Evolutionary conservation across 1,140 invertebrate genomes (phyloP), one percentile per base, ranked within the genome.

Genomic region (Dendrolimus punctatus): DNA sequence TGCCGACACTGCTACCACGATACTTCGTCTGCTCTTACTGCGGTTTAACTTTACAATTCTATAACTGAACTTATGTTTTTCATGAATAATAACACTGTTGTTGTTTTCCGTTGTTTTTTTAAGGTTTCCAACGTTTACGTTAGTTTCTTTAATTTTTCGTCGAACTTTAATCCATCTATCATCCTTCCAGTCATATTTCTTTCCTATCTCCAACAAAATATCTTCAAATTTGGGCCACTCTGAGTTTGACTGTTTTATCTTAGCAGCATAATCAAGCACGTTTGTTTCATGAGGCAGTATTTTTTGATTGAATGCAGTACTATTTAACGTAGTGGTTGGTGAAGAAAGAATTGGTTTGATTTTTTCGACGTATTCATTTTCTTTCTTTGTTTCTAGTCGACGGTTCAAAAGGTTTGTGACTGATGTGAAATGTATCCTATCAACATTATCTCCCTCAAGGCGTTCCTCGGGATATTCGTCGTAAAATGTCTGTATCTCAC

Each of bases 101-200:
- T 70, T 57, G 55, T 60, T 49, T 39, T 55, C 50, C 9, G 43
- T 38, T 47, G 58, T 49, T 38, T 57, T 39, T 40, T 64, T 62
- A 9, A 38, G 44, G 8, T 37, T 8, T 5, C 6, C 38, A 37
- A n/a, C 37, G 40, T 10, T 10, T 5, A 41, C 8, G 40, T 37
- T 53, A 42, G 40, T 23, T 37, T 55, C 46, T 55, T 72, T 71
- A 23, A 62, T 41, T 70, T 82, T 80, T 50, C 57, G 64, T 63
- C 76, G 83, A 7, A 85, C 70, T 76, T 83, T 83, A 44, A 83
- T 79, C 82, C 82, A 85, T 61, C 80, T 61, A 47, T 85, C 82
- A 51, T 80, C 83, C 68, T 83, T 83, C 80, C 80, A 83, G 51
- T 85, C 79, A 49, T 83, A 85, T 60, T 64, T 75, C 60, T 72